Conservation (phyloP, 2,113 vertebrate genomes). For the Lampris megalopsis region DNA sequence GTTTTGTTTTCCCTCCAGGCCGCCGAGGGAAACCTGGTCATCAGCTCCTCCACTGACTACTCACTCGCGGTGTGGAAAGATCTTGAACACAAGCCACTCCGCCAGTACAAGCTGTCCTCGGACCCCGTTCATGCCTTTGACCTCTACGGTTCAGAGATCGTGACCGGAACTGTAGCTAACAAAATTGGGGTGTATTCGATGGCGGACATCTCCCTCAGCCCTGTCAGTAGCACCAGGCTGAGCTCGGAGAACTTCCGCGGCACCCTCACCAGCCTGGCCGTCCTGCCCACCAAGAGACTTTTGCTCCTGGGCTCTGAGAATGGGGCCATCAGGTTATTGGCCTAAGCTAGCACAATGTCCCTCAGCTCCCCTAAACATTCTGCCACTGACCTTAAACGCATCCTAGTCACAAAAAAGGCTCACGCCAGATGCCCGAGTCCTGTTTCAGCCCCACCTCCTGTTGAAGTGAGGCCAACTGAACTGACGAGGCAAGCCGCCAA, state of each 20-base stretch:
- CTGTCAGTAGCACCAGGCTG: conserved; percentile 90
- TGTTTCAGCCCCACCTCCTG: conserved; percentile 28
- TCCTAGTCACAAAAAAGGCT: conserved; percentile 35
- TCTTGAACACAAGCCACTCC: conserved; percentile 92
- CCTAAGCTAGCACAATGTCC: conserved; percentile 71
- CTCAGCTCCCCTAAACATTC: conserved; percentile 19
- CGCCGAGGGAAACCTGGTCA: conserved; percentile 89
- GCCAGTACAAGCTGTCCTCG: conserved; percentile 91
- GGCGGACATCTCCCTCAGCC: conserved; percentile 88
- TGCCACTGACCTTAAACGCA: conserved; percentile 38
- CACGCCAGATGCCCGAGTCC: conserved; percentile 35
- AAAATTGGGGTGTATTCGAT: conserved; percentile 95
- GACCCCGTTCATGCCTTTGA: conserved; percentile 95
- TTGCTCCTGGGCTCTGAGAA: conserved; percentile 97
- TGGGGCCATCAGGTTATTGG: conserved; percentile 90
- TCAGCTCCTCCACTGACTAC: conserved; percentile 96
- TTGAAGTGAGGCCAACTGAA: conserved; percentile 39
- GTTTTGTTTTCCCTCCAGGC: conserved; percentile 81
- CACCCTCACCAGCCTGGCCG: conserved; percentile 92
- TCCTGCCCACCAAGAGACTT: conserved; percentile 95
- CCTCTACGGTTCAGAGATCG: conserved; percentile 91
- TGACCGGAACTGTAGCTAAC: conserved; percentile 94
- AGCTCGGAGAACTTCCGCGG: conserved; percentile 98
- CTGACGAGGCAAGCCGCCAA: conserved; percentile 19
- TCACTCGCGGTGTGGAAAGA: conserved; percentile 96